phyloP scores from a whole-genome alignment of 2,888 invertebrate species.

The Troides helena region DNA sequence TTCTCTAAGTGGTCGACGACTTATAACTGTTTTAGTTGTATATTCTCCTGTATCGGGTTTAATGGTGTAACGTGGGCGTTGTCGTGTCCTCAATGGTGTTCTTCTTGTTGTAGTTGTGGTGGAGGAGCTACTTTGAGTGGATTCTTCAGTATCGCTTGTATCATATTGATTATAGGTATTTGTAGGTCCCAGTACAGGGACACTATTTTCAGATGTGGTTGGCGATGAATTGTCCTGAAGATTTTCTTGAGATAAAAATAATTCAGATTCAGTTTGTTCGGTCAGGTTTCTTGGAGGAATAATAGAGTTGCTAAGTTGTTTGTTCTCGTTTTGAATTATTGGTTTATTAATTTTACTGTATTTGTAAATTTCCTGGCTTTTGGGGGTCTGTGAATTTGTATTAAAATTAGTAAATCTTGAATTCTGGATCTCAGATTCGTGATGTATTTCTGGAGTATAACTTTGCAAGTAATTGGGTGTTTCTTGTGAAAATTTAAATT shows the following conservation, averaged over 20 bases:
- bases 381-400: slow-evolving; percentile 51
- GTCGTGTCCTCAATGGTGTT: slow-evolving; percentile 56
- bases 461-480: slow-evolving; percentile 60
- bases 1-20: slow-evolving; percentile 76
- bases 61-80: slow-evolving; percentile 68
- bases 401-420: slow-evolving; percentile 56
- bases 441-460: slow-evolving; percentile 68
- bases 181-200: slow-evolving; percentile 46
- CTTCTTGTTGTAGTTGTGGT: slow-evolving; percentile 63
- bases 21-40: slow-evolving; percentile 59
- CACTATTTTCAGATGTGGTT: slow-evolving; percentile 40
- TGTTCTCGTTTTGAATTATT: slow-evolving; percentile 34
- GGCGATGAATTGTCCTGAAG: slow-evolving; percentile 46
- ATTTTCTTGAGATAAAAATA: slow-evolving; percentile 43
- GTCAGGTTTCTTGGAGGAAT: slow-evolving; percentile 43
- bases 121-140: slow-evolving; percentile 41
- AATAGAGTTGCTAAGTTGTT: slow-evolving; percentile 33
- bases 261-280: slow-evolving; percentile 46
- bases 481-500: slow-evolving; percentile 30
- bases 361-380: slow-evolving; percentile 43
- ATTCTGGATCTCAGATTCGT: slow-evolving; percentile 57
- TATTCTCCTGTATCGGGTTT: slow-evolving; percentile 66
- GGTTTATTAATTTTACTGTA: slow-evolving; percentile 32
- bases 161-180: slow-evolving; percentile 54
- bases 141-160: slow-evolving; percentile 43